Evolutionary conservation across 2,888 invertebrate species (phyloP), one percentile per base, ranked within the genome.

Genomic region (Eupithecia inturbata): DNA sequence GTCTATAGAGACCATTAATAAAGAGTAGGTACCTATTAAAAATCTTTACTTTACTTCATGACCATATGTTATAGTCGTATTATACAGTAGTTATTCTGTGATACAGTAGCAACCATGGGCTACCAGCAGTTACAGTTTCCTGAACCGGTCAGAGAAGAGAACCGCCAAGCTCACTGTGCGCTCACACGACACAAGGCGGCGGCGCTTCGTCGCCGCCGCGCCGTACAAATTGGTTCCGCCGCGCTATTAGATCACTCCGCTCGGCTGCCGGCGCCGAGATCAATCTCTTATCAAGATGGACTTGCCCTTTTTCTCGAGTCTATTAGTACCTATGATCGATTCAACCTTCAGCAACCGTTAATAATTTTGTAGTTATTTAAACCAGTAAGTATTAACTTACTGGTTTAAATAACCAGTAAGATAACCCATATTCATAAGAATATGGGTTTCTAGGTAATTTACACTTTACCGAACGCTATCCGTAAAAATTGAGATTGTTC

Each of bases 201-300:
- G n/a, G n/a, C n/a, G 9, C 57, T 22, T 26, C 57, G 26, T 14
- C 57, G 26, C 53, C 57, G 57, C 57, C 57, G 22, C 57, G 57
- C 57, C 57, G 22, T 14, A 57, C 57, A 57, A 57, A 57, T 57
- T 26, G 57, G 12, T 57, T 57, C 57, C 57, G 57, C 4, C 26
- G 57, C 26, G 57, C 26, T 57, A 57, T 57, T 57, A 57, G 57
- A 57, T 14, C 57, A 26, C 57, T 57, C 57, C 57, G 14, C 22
- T 53, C 49, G 49, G 49, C 22, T 16, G 22, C 49, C 49, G n/a
- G n/a, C 49, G 53, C 57, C 26, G 62, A 19, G 19, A n/a, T n/a
- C n/a, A n/a, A n/a, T n/a, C n/a, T n/a, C 57, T 68, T 71, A 71
- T 71, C 71, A 68, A 71, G 74, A 66, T 53, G 60, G 71, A 75